Base-by-base conservation (phyloP, 1,140 invertebrate genomes). In the Frieseomelitta varia region DNA sequence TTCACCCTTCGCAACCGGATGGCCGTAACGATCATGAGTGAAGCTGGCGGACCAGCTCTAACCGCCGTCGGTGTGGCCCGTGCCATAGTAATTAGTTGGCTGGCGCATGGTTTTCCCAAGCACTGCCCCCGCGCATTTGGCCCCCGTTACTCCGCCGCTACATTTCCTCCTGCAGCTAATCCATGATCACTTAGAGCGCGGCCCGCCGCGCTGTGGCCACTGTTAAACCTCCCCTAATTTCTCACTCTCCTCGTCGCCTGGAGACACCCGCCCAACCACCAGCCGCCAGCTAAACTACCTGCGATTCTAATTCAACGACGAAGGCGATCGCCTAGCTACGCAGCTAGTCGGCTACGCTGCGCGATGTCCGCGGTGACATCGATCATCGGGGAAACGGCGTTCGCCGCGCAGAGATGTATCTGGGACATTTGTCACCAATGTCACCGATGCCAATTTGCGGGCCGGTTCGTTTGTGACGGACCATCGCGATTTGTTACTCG, bases 151-250 rank as follows among this genome's bases (percentile, higher is more conserved):
- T 21, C 83, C 78, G 55, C 47, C 72, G 67, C 65, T 74, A 84
- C 61, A 67, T 84, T 84, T 84, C 78, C 77, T 81, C 73, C 77
- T 88, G 47, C 78, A 85, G 87, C 90, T 90, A 90, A 91, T 91
- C 90, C 90, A 85, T 82, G 90, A 90, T 90, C 89, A 77, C 86
- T 90, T 86, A 90, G 69, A 88, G 86, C 76, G 83, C 67, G 89
- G 89, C 53, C 30, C 69, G 87, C 90, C 90, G 53, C 89, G 82
- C 65, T 91, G 87, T 90, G 90, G 90, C 90, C 89, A 90, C 83
- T 81, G 86, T 91, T 89, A 89, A 90, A 87, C 85, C 89, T 84
- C 67, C 84, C 76, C 87, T 89, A 91, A 90, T 91, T 91, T 90
- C 89, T 89, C 87, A 80, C 85, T 82, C 77, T 34, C 27, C 63